phyloP scores from a whole-genome alignment of 2,888 invertebrate species.

The Blastobasis lacticolella region DNA sequence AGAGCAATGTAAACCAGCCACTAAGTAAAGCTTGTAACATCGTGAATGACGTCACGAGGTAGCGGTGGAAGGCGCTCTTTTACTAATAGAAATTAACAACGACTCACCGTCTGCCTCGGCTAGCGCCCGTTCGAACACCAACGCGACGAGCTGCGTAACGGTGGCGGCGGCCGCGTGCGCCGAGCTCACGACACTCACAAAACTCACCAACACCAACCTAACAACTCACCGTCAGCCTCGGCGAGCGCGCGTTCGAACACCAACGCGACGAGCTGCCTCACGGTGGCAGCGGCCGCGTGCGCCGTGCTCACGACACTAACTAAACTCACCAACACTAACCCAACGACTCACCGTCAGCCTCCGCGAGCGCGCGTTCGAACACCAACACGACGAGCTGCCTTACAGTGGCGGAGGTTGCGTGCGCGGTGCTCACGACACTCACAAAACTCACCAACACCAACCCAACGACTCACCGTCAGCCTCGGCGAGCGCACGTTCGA shows the following conservation, averaged over 20 bases:
- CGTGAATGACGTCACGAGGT: no score
- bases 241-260: slow-evolving; percentile 90
- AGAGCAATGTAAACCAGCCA: no score
- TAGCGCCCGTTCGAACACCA: slow-evolving; percentile 91
- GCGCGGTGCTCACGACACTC: slow-evolving; percentile 86
- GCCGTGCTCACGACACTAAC: slow-evolving; percentile 90
- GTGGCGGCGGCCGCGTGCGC: slow-evolving; percentile 99
- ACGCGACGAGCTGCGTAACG: slow-evolving; percentile 93
- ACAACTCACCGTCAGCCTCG: slow-evolving; percentile 76
- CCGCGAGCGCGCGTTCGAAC: slow-evolving; percentile 88
- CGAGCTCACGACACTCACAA: slow-evolving; percentile 83
- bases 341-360: slow-evolving; percentile 74
- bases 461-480: slow-evolving; percentile 67
- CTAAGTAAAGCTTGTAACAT: no score
- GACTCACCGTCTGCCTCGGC: slow-evolving; percentile 78
- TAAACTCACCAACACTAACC: no score
- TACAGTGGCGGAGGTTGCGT: slow-evolving; percentile 98
- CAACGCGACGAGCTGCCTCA: slow-evolving; percentile 93
- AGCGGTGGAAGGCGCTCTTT: no score
- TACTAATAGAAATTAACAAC: no score
- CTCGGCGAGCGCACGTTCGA: slow-evolving; percentile 87
- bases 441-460: no score
- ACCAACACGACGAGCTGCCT: slow-evolving; percentile 94
- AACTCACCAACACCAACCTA: slow-evolving; percentile 89
- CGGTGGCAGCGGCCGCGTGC: slow-evolving; percentile 98